These are phyloP conservation scores for Malacoraja senta DNA, from an alignment of 2,797 vertebrate species.

Conservation along the genomic window DNA sequence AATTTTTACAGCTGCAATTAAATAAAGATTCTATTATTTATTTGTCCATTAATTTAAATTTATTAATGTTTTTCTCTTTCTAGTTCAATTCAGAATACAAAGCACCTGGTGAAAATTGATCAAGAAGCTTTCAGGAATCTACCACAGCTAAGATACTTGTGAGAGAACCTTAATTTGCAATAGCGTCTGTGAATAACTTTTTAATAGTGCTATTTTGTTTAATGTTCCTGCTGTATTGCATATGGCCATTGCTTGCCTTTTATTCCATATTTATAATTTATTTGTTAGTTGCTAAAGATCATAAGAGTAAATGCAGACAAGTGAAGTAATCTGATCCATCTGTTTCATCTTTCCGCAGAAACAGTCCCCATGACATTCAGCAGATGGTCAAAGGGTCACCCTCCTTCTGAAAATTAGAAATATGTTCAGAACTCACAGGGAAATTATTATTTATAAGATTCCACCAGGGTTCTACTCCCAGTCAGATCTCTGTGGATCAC, in stretches of 20 bases:
- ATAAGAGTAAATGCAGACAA: background rate
- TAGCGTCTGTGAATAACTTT: background rate
- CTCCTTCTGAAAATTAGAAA: background rate
- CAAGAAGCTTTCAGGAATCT: slow-evolving; percentile 25
- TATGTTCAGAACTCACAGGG: background rate
- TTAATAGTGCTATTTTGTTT: slow-evolving; percentile 4
- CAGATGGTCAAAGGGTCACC: background rate
- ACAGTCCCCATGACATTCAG: background rate
- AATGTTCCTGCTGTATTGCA: background rate
- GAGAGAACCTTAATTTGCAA: slow-evolving; percentile 28
- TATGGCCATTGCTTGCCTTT: too few species aligned
- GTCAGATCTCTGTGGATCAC: background rate
- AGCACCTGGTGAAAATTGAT: slow-evolving; percentile 30
- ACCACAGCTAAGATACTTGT: slow-evolving; percentile 31
- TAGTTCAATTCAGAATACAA: slow-evolving; percentile 34
- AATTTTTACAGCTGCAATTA: background rate
- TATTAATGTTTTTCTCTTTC: background rate
- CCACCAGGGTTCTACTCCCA: too few species aligned
- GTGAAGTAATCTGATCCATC: background rate
- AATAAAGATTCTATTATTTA: background rate
- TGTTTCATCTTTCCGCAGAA: background rate
- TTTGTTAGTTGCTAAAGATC: background rate
- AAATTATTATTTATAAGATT: background rate
- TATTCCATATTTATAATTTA: background rate
- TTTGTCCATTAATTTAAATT: background rate